Evolutionary conservation across 2,888 invertebrate genomes (phyloP), one percentile per base, ranked within the genome.

Genomic region (Troilus luridus): DNA sequence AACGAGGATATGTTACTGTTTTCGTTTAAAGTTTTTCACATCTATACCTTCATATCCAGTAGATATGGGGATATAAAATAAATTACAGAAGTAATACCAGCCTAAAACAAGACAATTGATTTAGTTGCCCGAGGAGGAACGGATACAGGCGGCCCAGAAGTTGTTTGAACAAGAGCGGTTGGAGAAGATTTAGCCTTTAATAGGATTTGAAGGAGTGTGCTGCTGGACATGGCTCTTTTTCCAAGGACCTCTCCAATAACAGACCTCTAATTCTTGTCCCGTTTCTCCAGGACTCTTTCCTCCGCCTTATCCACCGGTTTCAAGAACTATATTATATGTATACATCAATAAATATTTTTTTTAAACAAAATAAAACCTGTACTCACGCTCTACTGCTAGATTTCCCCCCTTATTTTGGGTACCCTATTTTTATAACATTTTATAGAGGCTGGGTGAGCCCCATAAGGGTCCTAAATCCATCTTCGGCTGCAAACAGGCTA

Each of bases 181-280:
- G 27, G 72, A 19, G 72, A 77, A 77, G 72, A 77, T 77, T 77
- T 77, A 77, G 72, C 72, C 72, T 77, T 72, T 77, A 77, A 77
- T 77, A 77, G 72, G 72, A 77, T 77, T 77, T 77, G 72, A 77
- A 77, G 72, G 72, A 41, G 72, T 77, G 72, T 77, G 72, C 27
- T 14, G 17, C 17, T 17, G 72, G 72, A 41, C 72, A 77, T 77
- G 27, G 72, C 41, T 77, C 27, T 77, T 77, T 77, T 77, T 77
- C 72, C 17, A 77, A 24, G 17, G 17, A 9, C 72, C 72, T 27
- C 72, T 67, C 72, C 72, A 77, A 77, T 77, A 77, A 77, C 72
- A 77, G 27, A 0, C 41, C 72, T 77, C 27, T 77, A 77, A 77
- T 77, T 77, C 72, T 77, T 77, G 72, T 77, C 17, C 27, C 72